phyloP scores from a whole-genome alignment of 2,888 invertebrate species.

The Latrodectus hesperus region DNA sequence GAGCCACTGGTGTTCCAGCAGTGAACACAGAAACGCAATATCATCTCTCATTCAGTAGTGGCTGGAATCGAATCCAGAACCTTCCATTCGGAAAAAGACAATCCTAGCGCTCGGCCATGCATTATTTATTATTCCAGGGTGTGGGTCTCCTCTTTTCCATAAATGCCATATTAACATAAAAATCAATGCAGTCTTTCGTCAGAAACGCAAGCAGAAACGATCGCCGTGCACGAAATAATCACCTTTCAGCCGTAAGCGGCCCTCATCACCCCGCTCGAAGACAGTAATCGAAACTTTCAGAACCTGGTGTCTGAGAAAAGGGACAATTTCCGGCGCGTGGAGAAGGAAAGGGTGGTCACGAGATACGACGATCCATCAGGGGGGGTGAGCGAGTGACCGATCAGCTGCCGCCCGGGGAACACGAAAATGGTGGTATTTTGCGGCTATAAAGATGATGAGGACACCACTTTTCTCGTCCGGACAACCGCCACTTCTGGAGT shows the following conservation, averaged over 20 bases:
- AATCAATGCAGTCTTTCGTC: no score
- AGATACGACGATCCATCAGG: constrained; percentile 44
- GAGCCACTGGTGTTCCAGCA: no score
- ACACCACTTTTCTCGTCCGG: constrained; percentile 39
- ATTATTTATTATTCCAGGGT: no score
- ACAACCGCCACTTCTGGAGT: constrained; percentile 2
- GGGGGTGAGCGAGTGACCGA: constrained; percentile 55
- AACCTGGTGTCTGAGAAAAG: neutral
- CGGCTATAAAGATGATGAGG: constrained; percentile 47
- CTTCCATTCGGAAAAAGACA: no score
- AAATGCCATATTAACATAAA: no score
- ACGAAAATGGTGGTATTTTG: constrained; percentile 56
- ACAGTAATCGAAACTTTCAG: no score
- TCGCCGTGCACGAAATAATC: neutral
- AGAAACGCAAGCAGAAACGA: neutral
- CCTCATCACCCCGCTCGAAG: no score
- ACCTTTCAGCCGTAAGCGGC: neutral
- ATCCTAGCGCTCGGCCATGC: no score
- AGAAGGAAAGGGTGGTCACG: constrained; percentile 27
- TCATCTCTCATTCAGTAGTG: no score
- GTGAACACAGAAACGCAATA: no score
- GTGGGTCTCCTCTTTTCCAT: no score
- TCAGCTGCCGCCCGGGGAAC: constrained; percentile 59
- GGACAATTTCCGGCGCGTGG: constrained; percentile 1
- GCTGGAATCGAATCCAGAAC: no score